Percentiles rank a stretch among this genome's conserved stretches.
Conservation (phyloP, 2,888 invertebrate genomes). For the Calameuta pallipes region DNA sequence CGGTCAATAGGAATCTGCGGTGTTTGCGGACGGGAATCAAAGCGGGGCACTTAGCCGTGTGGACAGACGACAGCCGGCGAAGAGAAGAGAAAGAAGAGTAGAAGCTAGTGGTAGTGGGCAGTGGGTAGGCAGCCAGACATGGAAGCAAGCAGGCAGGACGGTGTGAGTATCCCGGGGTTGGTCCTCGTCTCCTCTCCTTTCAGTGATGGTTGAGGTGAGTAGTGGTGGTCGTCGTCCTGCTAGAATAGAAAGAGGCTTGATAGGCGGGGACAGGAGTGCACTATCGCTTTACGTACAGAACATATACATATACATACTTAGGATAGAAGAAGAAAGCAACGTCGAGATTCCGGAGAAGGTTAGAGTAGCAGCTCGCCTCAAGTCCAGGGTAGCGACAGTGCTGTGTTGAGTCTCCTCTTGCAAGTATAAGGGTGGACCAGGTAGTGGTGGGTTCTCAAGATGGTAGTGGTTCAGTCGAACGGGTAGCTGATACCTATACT, state of each 20-base stretch:
- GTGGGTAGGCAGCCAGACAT: background rate
- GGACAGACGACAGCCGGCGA: constrained; percentile 49
- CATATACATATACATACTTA: background rate
- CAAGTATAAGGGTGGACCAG: background rate
- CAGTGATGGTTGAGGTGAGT: background rate
- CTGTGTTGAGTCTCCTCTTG: background rate
- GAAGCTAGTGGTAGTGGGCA: background rate
- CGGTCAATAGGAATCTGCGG: constrained; percentile 54
- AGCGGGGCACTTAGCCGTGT: constrained; percentile 56
- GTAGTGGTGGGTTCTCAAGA: background rate
- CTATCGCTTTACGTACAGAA: background rate
- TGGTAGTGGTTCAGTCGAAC: background rate
- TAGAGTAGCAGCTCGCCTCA: background rate
- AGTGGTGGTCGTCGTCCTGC: background rate
- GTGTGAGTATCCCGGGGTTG: background rate
- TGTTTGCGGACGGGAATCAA: constrained; percentile 60
- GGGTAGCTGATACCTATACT: background rate
- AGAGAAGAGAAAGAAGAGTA: constrained; percentile 19
- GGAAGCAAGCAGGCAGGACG: background rate
- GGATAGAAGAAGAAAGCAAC: background rate
- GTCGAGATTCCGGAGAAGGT: background rate
- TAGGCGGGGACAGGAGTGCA: background rate
- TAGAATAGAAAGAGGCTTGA: background rate
- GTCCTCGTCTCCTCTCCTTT: background rate
- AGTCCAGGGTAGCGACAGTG: background rate